Percentiles rank a stretch among this genome's conserved stretches.
Conservation (phyloP, 1,140 invertebrate species). For the Drosophila arawakana region DNA sequence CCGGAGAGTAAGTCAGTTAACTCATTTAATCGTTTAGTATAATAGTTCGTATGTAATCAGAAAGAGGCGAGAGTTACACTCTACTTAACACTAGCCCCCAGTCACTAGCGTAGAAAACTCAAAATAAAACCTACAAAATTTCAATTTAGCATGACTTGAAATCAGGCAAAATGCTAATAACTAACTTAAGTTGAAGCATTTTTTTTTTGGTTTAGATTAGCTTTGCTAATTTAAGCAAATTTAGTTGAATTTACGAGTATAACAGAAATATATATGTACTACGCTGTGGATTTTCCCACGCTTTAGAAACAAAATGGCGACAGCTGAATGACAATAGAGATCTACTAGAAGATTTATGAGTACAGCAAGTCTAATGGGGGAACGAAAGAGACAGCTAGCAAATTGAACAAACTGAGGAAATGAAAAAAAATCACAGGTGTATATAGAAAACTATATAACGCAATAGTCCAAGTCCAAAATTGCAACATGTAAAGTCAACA, state of each 20-base stretch:
- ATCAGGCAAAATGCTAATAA: constrained; percentile 6
- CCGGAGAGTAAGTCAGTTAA: constrained; percentile 12
- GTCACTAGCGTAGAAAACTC: constrained; percentile 24
- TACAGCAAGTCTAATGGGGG: background rate
- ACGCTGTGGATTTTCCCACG: constrained; percentile 61
- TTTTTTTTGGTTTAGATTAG: background rate
- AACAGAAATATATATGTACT: constrained; percentile 32
- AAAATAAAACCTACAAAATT: constrained; percentile 39
- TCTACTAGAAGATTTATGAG: constrained; percentile 31
- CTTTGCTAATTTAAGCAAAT: constrained; percentile 41
- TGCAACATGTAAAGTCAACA: constrained; percentile 29
- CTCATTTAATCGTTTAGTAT: constrained; percentile 34
- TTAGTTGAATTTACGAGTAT: constrained; percentile 36
- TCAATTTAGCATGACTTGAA: constrained; percentile 28
- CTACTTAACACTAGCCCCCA: constrained; percentile 35
- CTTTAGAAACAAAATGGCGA: constrained; percentile 54
- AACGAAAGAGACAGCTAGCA: background rate
- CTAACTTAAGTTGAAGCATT: constrained; percentile 7
- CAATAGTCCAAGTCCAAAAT: constrained; percentile 57
- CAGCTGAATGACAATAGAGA: constrained; percentile 38
- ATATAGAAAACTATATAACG: constrained; percentile 40
- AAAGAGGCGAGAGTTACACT: constrained; percentile 38
- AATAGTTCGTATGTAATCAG: constrained; percentile 9
- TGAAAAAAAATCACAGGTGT: constrained; percentile 17
- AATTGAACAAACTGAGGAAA: background rate